These are phyloP conservation scores for Labroides dimidiatus DNA, from an alignment of 2,797 vertebrate species.

Conservation along the genomic window DNA sequence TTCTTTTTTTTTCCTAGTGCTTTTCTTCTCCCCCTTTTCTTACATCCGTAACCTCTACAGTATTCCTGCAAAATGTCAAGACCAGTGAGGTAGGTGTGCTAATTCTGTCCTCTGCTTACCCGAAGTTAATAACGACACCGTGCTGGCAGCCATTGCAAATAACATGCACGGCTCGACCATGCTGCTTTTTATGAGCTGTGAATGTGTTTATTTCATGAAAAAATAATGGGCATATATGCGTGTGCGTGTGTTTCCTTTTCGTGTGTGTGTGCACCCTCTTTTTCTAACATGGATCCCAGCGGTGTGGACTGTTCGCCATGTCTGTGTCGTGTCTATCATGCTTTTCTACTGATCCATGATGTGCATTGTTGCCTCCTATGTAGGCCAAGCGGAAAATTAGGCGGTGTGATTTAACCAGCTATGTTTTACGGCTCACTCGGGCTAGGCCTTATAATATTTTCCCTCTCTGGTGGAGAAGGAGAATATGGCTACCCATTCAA, in stretches of 20 bases:
- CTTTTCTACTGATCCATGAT: constrained; percentile 29
- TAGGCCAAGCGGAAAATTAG: constrained; percentile 54
- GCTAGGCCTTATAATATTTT: constrained; percentile 38
- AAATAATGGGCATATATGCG: constrained; percentile 53
- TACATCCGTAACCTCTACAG: constrained; percentile 83
- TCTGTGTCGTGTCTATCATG: constrained; percentile 52
- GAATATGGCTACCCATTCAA: constrained; percentile 88
- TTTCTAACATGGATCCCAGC: constrained; percentile 75
- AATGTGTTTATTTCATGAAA: constrained; percentile 70
- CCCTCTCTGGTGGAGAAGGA: constrained; percentile 54
- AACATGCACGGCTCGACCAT: constrained; percentile 70
- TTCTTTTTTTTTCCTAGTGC: constrained; percentile 66
- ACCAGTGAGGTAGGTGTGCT: constrained; percentile 88
- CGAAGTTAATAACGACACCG: constrained; percentile 52
- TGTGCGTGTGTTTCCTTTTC: constrained; percentile 26
- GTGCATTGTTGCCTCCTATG: constrained; percentile 58
- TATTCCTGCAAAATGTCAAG: constrained; percentile 88
- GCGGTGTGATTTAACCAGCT: constrained; percentile 44
- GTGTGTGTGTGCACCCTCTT: constrained; percentile 44
- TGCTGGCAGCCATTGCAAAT: constrained; percentile 55
- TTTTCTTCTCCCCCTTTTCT: constrained; percentile 73
- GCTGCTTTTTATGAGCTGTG: constrained; percentile 62
- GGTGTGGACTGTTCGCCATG: constrained; percentile 70
- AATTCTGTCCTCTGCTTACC: constrained; percentile 67
- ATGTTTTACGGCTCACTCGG: constrained; percentile 21